Percentiles rank a stretch among this genome's conserved stretches.
Evolutionary conservation across 2,113 vertebrate genomes (phyloP).

Genomic region (Pimephales promelas): DNA sequence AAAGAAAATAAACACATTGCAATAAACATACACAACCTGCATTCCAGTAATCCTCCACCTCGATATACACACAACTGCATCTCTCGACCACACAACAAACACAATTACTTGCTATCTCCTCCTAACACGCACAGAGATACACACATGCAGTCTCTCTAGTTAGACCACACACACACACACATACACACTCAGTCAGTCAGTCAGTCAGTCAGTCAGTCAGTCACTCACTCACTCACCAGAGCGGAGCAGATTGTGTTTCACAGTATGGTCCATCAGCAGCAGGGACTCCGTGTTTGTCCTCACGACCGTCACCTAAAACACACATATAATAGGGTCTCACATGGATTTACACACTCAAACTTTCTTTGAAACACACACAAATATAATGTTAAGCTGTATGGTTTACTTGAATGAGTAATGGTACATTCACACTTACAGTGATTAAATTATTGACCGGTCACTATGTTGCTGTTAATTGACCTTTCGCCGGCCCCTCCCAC

Average conservation of each 20-base stretch:
- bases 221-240: conserved; percentile 69
- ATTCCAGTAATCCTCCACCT: conserved; percentile 53
- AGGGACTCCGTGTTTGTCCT: conserved; percentile 67
- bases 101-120: conserved; percentile 47
- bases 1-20: conserved; percentile 19
- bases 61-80: conserved; percentile 34
- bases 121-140: conserved; percentile 21
- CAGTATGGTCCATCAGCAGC: conserved; percentile 62
- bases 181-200: conserved; percentile 59
- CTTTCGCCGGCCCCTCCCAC: no score
- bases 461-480: not conserved
- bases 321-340: conserved; percentile 19
- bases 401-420: not conserved
- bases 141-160: conserved; percentile 20
- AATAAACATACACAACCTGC: conserved; percentile 49
- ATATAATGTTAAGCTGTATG: not conserved
- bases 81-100: conserved; percentile 33
- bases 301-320: conserved; percentile 73
- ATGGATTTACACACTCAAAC: conserved; percentile 1
- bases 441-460: not conserved
- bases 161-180: conserved; percentile 30
- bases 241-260: conserved; percentile 63
- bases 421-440: not conserved
- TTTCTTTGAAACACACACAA: conserved; percentile 4
- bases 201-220: no score